These are phyloP conservation scores for Poecilia gillii DNA, from an alignment of 2,797 vertebrate genomes.

Conservation along the genomic window DNA sequence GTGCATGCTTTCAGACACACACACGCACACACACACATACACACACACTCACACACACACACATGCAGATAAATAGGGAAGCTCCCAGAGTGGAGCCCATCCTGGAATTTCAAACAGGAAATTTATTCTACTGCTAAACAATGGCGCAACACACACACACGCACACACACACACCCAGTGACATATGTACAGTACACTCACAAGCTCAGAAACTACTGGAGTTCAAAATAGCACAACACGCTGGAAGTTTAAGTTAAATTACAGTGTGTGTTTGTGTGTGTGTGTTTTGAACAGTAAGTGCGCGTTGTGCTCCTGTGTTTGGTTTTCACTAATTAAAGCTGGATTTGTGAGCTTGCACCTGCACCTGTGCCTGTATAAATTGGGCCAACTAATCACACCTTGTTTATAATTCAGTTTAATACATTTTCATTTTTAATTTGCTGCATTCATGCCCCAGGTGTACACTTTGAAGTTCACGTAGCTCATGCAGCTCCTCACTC, in stretches of 20 bases:
- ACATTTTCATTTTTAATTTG: constrained; percentile 62
- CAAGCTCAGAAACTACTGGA: not conserved
- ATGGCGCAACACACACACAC: constrained; percentile 51
- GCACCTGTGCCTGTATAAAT: constrained; percentile 27
- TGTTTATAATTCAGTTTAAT: constrained; percentile 54
- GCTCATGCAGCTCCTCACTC: constrained; percentile 19
- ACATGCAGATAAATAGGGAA: constrained; percentile 70
- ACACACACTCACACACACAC: too few species aligned
- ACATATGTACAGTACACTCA: constrained; percentile 5
- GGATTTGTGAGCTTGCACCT: constrained; percentile 59
- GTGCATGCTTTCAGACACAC: constrained; percentile 29
- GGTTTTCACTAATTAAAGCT: constrained; percentile 40
- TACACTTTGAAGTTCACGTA: constrained; percentile 61
- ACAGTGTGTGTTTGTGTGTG: not conserved
- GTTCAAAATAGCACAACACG: constrained; percentile 3
- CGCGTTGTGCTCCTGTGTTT: constrained; percentile 24
- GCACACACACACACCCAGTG: constrained; percentile 21
- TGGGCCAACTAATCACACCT: constrained; percentile 47
- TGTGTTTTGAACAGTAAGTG: constrained; percentile 5
- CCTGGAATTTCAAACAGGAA: constrained; percentile 78
- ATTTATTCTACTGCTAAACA: constrained; percentile 68
- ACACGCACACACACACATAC: constrained; percentile 18
- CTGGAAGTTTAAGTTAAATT: constrained; percentile 1
- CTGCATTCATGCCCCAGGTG: constrained; percentile 66
- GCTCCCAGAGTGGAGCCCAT: constrained; percentile 66